Evolutionary conservation across 2,113 vertebrate genomes (phyloP).

Genomic region (Nettapus auritus): DNA sequence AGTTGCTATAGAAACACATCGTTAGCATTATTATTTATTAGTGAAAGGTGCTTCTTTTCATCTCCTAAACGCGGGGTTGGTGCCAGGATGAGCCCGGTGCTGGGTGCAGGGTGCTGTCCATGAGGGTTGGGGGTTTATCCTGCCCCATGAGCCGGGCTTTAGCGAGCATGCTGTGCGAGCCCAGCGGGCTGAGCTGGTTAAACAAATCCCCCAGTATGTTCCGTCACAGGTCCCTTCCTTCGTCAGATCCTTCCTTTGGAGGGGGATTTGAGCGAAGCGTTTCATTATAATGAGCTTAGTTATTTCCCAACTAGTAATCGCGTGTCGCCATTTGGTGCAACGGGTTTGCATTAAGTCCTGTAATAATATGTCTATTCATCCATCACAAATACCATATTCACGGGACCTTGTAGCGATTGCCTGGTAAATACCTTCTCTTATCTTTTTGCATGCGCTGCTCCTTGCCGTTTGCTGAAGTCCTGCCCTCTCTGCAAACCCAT

Average conservation of each 20-base stretch:
- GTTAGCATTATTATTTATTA: conserved; percentile 72
- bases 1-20: conserved; percentile 73
- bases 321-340: conserved; percentile 7
- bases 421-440: conserved; percentile 42
- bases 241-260: conserved; percentile 23
- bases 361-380: conserved; percentile 11
- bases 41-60: conserved; percentile 56
- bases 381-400: conserved; percentile 43
- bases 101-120: background rate
- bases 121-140: too few relatives aligned
- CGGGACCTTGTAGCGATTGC: background rate
- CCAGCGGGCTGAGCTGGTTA: conserved; percentile 43
- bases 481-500: background rate
- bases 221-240: conserved; percentile 4
- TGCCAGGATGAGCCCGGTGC: background rate
- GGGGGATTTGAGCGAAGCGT: background rate
- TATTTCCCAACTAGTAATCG: background rate
- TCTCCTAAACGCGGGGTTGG: background rate
- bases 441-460: conserved; percentile 3
- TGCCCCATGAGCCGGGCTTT: background rate
- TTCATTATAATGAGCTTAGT: conserved; percentile 14
- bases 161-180: background rate
- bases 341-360: conserved; percentile 8
- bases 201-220: conserved; percentile 52
- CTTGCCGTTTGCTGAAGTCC: background rate